phyloP scores from a whole-genome alignment of 2,888 invertebrate genomes.

The Stictocephala bisonia region DNA sequence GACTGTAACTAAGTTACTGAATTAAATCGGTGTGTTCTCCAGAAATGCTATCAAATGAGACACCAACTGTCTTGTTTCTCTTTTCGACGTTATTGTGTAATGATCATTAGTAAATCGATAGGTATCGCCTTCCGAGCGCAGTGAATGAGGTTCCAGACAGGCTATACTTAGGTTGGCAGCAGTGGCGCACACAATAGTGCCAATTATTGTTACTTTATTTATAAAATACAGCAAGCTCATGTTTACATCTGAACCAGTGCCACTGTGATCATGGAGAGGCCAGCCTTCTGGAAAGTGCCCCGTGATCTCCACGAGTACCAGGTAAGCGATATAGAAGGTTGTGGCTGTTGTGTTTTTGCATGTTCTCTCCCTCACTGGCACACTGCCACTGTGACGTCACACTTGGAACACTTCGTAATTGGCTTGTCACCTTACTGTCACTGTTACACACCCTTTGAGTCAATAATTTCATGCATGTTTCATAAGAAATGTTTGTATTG shows the following conservation, averaged over 20 bases:
- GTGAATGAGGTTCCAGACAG: slow-evolving; percentile 31
- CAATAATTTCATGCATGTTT: no score
- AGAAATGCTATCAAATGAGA: no score
- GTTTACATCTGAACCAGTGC: slow-evolving; percentile 32
- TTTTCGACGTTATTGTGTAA: no score
- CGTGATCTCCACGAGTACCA: slow-evolving; percentile 41
- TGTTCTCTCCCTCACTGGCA: slow-evolving; percentile 6
- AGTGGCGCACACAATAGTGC: slow-evolving; percentile 29
- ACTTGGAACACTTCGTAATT: background rate
- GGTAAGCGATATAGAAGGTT: no score
- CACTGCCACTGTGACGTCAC: background rate
- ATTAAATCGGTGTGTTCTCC: no score
- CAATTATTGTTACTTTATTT: slow-evolving; percentile 41
- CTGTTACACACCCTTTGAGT: no score
- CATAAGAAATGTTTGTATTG: no score
- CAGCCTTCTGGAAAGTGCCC: slow-evolving; percentile 48
- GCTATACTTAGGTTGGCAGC: slow-evolving; percentile 37
- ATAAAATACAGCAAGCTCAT: slow-evolving; percentile 43
- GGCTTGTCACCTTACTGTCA: no score
- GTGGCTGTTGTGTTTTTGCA: no score
- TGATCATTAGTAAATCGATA: no score
- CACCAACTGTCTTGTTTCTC: no score
- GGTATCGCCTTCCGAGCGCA: slow-evolving; percentile 5
- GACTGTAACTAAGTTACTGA: no score
- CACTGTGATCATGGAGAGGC: slow-evolving; percentile 45